A percentile compares a stretch with the other conserved stretches of the same genome.
Conservation (phyloP, 1,140 invertebrate species). For the Hylaeus volcanicus region DNA sequence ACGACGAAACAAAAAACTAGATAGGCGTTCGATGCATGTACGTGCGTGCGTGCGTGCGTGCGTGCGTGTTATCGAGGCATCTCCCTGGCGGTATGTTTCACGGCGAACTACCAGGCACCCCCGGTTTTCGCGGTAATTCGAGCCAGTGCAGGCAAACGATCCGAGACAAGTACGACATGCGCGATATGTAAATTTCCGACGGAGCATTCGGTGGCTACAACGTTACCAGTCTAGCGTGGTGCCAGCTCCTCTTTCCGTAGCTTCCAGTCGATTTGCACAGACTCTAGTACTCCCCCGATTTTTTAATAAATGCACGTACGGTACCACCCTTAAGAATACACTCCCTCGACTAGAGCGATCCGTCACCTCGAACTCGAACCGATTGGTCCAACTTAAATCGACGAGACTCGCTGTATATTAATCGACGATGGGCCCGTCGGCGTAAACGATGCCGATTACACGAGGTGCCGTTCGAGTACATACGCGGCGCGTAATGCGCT, state of each 20-base stretch:
- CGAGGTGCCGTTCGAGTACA: not conserved
- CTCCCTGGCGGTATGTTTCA: constrained; percentile 1
- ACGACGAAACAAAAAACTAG: not conserved
- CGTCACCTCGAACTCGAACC: too few species aligned
- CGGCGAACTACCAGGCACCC: constrained; percentile 11
- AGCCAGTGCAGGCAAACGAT: constrained; percentile 9
- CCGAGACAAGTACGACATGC: constrained; percentile 11
- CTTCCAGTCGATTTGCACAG: not conserved
- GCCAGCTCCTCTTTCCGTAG: not conserved
- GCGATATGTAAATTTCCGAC: constrained; percentile 42
- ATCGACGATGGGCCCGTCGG: constrained; percentile 17
- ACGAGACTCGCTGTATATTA: constrained; percentile 3
- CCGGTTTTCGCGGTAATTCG: constrained; percentile 30
- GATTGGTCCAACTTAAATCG: not conserved
- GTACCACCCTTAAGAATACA: too few species aligned
- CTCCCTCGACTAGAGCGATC: too few species aligned
- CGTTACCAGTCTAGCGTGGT: not conserved
- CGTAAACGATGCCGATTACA: constrained; percentile 35
- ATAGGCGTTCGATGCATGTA: not conserved
- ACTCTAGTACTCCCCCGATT: too few species aligned
- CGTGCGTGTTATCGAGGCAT: constrained; percentile 18
- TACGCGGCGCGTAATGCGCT: constrained; percentile 25
- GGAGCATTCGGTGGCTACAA: not conserved
- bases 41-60: not conserved
- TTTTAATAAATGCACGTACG: too few species aligned